Conservation (phyloP, 1,140 invertebrate species). For the Popillia japonica region DNA sequence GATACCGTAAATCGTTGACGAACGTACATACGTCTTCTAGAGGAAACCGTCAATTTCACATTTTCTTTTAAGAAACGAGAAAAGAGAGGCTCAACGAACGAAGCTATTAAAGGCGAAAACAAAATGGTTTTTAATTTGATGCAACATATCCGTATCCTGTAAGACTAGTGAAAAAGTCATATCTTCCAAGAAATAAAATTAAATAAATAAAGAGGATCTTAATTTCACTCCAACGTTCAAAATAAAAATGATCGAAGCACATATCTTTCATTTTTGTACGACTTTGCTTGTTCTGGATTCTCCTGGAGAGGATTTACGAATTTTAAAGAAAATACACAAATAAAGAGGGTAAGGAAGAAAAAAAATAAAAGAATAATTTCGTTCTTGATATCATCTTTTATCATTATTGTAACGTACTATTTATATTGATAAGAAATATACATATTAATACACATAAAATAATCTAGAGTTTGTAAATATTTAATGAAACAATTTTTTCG, state of each 20-base stretch:
- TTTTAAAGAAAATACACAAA: background rate
- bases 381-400: background rate
- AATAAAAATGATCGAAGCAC: background rate
- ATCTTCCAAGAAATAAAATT: background rate
- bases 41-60: conserved; percentile 20
- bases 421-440: background rate
- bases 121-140: conserved; percentile 17
- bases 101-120: background rate
- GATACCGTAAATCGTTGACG: background rate
- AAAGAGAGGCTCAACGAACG: background rate
- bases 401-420: background rate
- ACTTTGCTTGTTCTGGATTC: background rate
- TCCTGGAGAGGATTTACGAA: background rate
- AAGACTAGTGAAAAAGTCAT: conserved; percentile 18
- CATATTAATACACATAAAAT: background rate
- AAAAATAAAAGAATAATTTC: background rate
- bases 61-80: background rate
- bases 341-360: background rate
- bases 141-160: conserved; percentile 2
- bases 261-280: conserved; percentile 15
- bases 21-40: background rate
- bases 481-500: background rate
- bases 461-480: conserved; percentile 13
- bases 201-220: background rate
- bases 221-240: background rate